Evolutionary conservation across 2,113 vertebrate species (phyloP), one percentile per base, ranked within the genome.

Genomic region (Lepus timidus): DNA sequence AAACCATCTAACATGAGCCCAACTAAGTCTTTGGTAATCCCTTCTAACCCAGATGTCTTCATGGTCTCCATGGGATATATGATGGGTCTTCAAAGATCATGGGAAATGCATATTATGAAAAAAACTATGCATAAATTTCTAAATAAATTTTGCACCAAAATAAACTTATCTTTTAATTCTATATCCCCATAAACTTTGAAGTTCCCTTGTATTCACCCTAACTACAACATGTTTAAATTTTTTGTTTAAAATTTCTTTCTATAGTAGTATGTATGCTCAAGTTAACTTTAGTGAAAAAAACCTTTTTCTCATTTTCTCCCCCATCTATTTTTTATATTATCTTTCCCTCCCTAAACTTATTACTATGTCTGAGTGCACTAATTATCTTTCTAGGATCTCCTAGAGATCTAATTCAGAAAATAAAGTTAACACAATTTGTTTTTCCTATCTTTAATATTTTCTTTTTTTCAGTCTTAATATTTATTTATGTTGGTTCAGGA

Each of bases 321-420:
- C 49, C 23, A 79, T 74, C 7, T 64, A 73, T 89, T 93, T 85
- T 78, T 73, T 39, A 4, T 83, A 31, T 20, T 84, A 61, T 27
- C 62, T 49, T 92, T 89, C 39, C 17, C 3, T 17, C 55, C 8
- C 22, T 3, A 58, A 39, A 73, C 64, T 68, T 68, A 64, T 79
- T 80, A 64, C n/a, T 81, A 5, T 96, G 29, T 55, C 19, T 64
- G 65, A 83, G 39, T 89, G 85, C 9, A 85, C 39, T 58, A 70
- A 23, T 85, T 91, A 19, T 71, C 8, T 27, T 67, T 70, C 20
- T 9, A 91, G 83, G n/a, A 79, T 74, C 29, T 81, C 31, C 75
- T 80, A 39, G 88, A 85, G 89, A 68, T 74, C 23, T 83, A 91
- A 91, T 1, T 70, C 74, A 90, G 39, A 31, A 96, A 92, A 87